A percentile compares a stretch with the other conserved stretches of the same genome.
phyloP scores from a whole-genome alignment of 1,140 invertebrate species.

The Drosophila bipectinata region DNA sequence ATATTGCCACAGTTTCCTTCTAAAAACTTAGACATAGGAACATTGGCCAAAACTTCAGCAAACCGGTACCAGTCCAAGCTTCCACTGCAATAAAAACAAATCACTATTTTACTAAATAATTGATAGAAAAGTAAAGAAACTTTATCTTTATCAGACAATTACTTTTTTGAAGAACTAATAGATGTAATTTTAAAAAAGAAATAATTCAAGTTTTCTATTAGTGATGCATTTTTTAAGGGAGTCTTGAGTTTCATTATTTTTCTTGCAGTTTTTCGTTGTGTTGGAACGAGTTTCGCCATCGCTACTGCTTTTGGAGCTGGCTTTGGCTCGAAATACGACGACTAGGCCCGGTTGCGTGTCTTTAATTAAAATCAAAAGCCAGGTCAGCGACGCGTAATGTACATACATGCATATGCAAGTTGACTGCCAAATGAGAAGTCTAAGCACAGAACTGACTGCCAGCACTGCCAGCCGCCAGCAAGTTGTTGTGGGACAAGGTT shows the following conservation, averaged over 20 bases:
- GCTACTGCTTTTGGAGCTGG: constrained; percentile 35
- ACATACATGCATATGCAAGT: constrained; percentile 22
- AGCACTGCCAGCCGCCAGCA: constrained; percentile 16
- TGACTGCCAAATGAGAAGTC: constrained; percentile 11
- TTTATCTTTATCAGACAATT: too few species aligned
- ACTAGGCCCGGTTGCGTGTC: constrained; percentile 56
- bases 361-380: constrained; percentile 76
- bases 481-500: constrained; percentile 82
- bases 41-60: background rate
- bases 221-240: too few species aligned
- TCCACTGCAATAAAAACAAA: background rate
- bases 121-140: background rate
- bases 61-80: background rate
- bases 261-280: constrained; percentile 39
- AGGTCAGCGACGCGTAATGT: constrained; percentile 51
- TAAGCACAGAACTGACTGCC: constrained; percentile 12
- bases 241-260: background rate
- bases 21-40: background rate
- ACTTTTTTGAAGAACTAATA: too few species aligned
- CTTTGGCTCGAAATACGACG: constrained; percentile 23
- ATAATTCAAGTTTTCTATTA: too few species aligned
- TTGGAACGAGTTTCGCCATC: constrained; percentile 62
- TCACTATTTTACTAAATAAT: background rate
- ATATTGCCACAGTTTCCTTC: background rate
- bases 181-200: too few species aligned